These are phyloP conservation scores for Ceratotherium simum DNA, from an alignment of 2,113 vertebrate genomes.

Conservation along the genomic window DNA sequence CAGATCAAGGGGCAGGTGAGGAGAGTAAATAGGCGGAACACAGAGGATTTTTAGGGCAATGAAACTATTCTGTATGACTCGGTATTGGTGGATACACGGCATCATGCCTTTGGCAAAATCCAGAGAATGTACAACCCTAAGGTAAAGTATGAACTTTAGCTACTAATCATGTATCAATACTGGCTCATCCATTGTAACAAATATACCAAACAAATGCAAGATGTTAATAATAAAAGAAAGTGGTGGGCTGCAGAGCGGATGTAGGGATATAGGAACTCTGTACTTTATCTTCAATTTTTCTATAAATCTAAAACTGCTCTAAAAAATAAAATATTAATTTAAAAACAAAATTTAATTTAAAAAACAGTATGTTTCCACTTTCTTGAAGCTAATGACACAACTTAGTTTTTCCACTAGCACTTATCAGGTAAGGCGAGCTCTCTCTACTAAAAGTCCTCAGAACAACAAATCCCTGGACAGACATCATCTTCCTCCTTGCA, in stretches of 20 bases:
- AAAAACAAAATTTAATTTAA: slow-evolving; percentile 32
- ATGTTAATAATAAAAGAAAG: not conserved
- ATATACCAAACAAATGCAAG: not conserved
- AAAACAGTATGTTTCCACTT: not conserved
- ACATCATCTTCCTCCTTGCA: not conserved
- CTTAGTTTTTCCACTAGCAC: not conserved
- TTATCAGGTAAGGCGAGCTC: not conserved
- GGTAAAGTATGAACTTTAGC: not conserved
- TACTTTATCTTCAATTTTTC: not conserved
- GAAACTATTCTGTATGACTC: not conserved
- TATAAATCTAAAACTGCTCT: not conserved
- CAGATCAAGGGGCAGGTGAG: not conserved
- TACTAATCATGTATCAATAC: not conserved
- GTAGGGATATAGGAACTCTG: not conserved
- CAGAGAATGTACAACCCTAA: not conserved
- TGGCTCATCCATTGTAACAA: not conserved
- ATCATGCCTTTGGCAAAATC: not conserved
- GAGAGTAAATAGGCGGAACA: not conserved
- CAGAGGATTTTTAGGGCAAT: not conserved
- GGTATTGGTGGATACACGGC: not conserved
- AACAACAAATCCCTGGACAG: not conserved
- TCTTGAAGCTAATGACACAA: not conserved
- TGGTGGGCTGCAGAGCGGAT: not conserved
- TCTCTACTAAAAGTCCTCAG: slow-evolving; percentile 15
- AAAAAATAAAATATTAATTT: slow-evolving; percentile 10